Percentiles rank a stretch among this genome's conserved stretches.
Evolutionary conservation across 2,797 vertebrate species (phyloP).

Genomic region (Hafferia zeledoni): DNA sequence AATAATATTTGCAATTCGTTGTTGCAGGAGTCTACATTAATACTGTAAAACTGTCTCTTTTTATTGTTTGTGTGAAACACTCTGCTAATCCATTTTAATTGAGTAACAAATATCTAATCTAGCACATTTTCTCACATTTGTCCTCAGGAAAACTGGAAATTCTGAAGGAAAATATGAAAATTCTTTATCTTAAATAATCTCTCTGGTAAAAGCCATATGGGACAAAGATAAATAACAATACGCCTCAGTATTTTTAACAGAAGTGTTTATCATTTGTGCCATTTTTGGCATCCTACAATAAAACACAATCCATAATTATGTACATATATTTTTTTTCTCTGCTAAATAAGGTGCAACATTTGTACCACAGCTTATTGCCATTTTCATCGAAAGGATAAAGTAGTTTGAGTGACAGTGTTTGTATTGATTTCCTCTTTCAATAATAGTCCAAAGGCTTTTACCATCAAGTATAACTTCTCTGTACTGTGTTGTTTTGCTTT

Average conservation of each 20-base stretch:
- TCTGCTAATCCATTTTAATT: background rate
- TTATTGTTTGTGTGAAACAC: background rate
- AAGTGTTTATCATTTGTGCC: background rate
- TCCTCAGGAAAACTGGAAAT: background rate
- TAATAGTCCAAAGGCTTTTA: background rate
- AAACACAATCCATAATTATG: conserved; percentile 1
- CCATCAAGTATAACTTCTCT: background rate
- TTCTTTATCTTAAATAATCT: background rate
- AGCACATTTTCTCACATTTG: background rate
- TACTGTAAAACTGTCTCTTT: background rate
- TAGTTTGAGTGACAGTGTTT: background rate
- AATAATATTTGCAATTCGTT: background rate
- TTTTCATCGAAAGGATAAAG: background rate
- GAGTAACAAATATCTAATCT: background rate
- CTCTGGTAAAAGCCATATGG: background rate
- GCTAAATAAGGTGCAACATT: background rate
- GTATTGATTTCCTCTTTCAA: background rate
- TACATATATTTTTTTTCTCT: conserved; percentile 23
- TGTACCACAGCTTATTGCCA: background rate
- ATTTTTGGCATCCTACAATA: background rate
- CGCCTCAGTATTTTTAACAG: background rate
- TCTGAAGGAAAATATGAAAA: conserved; percentile 1
- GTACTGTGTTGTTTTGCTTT: background rate
- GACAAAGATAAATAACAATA: background rate
- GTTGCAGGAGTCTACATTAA: background rate